Conservation (phyloP, 2,888 invertebrate genomes). For the Nephrotoma appendiculata region DNA sequence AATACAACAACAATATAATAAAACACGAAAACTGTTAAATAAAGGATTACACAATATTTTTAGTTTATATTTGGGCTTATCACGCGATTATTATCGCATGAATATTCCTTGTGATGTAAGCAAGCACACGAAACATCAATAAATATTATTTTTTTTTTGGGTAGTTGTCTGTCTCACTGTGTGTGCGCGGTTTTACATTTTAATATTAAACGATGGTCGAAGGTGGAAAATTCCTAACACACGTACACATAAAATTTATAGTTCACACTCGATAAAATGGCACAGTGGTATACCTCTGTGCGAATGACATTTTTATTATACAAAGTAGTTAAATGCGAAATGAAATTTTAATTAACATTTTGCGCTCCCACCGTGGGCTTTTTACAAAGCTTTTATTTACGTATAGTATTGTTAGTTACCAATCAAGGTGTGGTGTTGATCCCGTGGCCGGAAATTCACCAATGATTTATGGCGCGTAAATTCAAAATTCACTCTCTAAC, state of each 20-base stretch:
- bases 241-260: background rate
- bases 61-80: background rate
- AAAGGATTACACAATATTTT: background rate
- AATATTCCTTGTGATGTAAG: background rate
- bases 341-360: background rate
- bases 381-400: background rate
- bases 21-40: background rate
- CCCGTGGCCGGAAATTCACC: background rate
- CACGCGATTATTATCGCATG: background rate
- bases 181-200: background rate
- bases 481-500: background rate
- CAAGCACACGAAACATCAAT: background rate
- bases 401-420: no score
- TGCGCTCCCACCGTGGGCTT: background rate
- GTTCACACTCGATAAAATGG: background rate
- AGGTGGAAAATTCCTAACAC: background rate
- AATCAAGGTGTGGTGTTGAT: background rate
- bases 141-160: background rate
- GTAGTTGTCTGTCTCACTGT: background rate
- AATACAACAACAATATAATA: background rate
- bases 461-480: background rate
- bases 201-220: background rate
- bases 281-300: background rate
- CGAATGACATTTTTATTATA: background rate
- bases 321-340: background rate